Percentiles rank a stretch among this genome's conserved stretches.
These are phyloP conservation scores for Gobio gobio DNA, from an alignment of 2,113 vertebrate genomes.

Conservation along the genomic window DNA sequence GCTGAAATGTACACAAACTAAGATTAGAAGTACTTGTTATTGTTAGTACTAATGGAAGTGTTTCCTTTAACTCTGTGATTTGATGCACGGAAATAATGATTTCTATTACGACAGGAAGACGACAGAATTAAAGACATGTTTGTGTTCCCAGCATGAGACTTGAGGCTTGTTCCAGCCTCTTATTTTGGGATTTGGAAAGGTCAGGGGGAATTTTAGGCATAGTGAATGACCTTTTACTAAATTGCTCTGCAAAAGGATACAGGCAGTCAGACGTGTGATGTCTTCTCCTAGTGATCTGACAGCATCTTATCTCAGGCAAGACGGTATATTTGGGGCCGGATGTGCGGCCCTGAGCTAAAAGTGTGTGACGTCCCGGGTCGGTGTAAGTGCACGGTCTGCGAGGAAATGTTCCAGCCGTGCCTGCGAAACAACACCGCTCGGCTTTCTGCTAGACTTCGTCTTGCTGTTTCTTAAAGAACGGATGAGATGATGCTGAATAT, in stretches of 20 bases:
- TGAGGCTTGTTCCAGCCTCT: neutral
- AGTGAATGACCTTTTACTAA: neutral
- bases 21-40: too few species aligned
- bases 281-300: neutral
- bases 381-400: neutral
- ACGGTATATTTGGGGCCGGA: neutral
- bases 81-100: too few species aligned
- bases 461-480: neutral
- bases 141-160: neutral
- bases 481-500: neutral
- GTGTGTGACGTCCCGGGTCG: neutral
- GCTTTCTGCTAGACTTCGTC: neutral
- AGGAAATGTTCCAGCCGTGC: neutral
- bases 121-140: neutral
- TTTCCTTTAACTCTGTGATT: too few species aligned
- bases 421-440: neutral
- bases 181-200: conserved; percentile 19
- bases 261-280: neutral
- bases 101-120: neutral
- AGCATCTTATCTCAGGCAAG: neutral
- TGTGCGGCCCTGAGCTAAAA: neutral
- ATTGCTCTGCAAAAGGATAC: conserved; percentile 19
- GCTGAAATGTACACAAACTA: too few species aligned
- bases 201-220: conserved; percentile 11
- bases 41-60: too few species aligned